These are phyloP conservation scores for Hippocampus kuda DNA, from an alignment of 2,797 vertebrate species.

Conservation along the genomic window DNA sequence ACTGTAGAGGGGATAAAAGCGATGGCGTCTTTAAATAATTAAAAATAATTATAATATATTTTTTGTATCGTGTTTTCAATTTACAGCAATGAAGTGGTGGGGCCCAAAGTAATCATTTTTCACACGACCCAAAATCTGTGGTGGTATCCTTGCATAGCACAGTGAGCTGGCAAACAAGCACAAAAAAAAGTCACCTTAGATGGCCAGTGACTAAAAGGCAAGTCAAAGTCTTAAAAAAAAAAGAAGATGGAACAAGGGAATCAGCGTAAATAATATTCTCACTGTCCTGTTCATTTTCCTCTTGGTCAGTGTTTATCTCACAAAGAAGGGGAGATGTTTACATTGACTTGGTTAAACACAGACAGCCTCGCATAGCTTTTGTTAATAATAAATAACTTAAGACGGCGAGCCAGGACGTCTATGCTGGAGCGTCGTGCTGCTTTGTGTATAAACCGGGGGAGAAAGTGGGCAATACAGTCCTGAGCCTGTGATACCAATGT, in stretches of 20 bases:
- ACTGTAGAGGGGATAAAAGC: neutral
- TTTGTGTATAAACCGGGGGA: constrained; percentile 12
- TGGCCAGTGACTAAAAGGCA: neutral
- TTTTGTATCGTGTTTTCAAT: neutral
- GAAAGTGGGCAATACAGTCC: constrained; percentile 3
- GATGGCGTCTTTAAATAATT: neutral
- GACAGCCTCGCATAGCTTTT: constrained; percentile 43
- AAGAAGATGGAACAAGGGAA: constrained; percentile 2
- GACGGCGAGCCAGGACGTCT: constrained; percentile 34
- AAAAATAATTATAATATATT: neutral
- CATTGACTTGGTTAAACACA: constrained; percentile 56
- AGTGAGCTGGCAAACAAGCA: neutral
- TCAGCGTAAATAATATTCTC: constrained; percentile 31
- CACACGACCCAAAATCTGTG: neutral
- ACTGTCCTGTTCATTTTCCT: constrained; percentile 36
- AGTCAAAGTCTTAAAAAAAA: neutral
- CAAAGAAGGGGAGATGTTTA: constrained; percentile 55
- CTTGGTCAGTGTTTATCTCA: constrained; percentile 52
- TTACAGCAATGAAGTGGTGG: neutral
- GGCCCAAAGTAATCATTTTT: neutral
- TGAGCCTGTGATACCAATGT: neutral
- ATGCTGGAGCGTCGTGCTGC: constrained; percentile 23
- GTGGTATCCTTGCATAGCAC: neutral
- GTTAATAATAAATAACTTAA: constrained; percentile 65
- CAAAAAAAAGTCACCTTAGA: neutral